Conservation (phyloP, 2,113 vertebrate genomes). For the Elephantulus edwardii region DNA sequence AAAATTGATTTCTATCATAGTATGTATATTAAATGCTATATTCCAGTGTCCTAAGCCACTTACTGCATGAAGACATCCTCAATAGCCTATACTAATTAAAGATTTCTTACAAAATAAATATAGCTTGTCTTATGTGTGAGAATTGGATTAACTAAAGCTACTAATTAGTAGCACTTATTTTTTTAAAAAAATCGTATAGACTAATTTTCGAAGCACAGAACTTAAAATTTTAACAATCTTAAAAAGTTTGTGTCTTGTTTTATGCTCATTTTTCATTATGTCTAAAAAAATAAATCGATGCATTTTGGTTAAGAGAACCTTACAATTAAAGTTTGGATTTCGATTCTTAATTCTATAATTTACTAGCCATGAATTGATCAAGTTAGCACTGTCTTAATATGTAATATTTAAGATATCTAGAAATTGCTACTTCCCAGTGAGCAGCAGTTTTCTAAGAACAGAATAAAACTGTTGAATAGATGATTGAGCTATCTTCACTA, state of each 20-base stretch:
- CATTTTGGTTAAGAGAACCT: not conserved
- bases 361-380: not conserved
- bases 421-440: not conserved
- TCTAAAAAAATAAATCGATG: not conserved
- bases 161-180: conserved; percentile 81
- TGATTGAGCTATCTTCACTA: not conserved
- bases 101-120: conserved; percentile 82
- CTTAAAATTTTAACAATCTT: conserved; percentile 66
- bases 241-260: conserved; percentile 40
- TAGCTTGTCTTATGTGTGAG: conserved; percentile 75
- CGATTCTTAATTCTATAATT: not conserved
- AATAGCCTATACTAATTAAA: conserved; percentile 74
- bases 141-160: conserved; percentile 79
- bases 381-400: not conserved
- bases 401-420: not conserved
- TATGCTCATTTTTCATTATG: conserved; percentile 37
- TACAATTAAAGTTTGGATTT: conserved; percentile 27
- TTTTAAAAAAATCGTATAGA: conserved; percentile 71
- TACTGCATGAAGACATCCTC: conserved; percentile 71
- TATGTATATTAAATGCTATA: conserved; percentile 76
- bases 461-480: rapidly evolving
- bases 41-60: conserved; percentile 71
- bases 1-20: conserved; percentile 59
- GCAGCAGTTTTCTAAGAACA: not conserved
- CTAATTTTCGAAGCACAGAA: conserved; percentile 54